These are phyloP conservation scores for Luidia sarsii DNA, from an alignment of 53 echinoderm and acorn worm species.

Conservation along the genomic window DNA sequence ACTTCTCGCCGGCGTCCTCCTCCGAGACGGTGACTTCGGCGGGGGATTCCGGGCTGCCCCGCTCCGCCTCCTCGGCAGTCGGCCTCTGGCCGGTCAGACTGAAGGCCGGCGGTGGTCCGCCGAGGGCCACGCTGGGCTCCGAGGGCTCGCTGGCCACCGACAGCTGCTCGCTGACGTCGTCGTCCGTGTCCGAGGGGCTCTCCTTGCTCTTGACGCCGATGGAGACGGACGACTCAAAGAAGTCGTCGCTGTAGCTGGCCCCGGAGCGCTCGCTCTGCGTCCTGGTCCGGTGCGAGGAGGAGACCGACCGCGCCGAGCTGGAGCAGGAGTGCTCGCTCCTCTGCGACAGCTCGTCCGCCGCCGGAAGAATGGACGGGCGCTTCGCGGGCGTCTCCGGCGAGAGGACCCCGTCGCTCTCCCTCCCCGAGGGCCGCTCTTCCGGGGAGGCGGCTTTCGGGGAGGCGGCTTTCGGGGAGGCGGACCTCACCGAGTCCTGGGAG, in stretches of 20 bases:
- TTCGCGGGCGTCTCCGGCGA: conserved; percentile 16
- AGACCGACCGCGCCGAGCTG: conserved; percentile 57
- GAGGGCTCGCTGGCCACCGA: conserved; percentile 66
- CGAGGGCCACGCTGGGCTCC: conserved; percentile 62
- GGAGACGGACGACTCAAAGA: conserved; percentile 68
- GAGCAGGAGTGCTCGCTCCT: conserved; percentile 49
- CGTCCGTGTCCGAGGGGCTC: conserved; percentile 77
- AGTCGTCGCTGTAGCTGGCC: conserved; percentile 82
- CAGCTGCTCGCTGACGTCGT: conserved; percentile 96
- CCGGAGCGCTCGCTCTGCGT: conserved; percentile 51
- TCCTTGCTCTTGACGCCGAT: conserved; percentile 42
- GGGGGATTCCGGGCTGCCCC: conserved; percentile 14
- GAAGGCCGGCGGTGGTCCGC: conserved; percentile 55
- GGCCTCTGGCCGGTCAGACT: conserved; percentile 41
- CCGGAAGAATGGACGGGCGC: conserved; percentile 18
- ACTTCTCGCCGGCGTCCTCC: conserved; percentile 18
- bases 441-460: conserved; percentile 16
- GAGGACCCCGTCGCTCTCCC: too few relatives aligned
- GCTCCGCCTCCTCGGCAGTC: background rate
- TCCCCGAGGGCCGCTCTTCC: conserved; percentile 30
- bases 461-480: background rate
- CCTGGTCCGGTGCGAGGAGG: conserved; percentile 53
- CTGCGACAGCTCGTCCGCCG: conserved; percentile 61
- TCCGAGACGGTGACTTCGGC: conserved; percentile 41
- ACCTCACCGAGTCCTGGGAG: conserved; percentile 58